Base-by-base conservation (phyloP, 1,140 invertebrate species). In the Apis laboriosa region DNA sequence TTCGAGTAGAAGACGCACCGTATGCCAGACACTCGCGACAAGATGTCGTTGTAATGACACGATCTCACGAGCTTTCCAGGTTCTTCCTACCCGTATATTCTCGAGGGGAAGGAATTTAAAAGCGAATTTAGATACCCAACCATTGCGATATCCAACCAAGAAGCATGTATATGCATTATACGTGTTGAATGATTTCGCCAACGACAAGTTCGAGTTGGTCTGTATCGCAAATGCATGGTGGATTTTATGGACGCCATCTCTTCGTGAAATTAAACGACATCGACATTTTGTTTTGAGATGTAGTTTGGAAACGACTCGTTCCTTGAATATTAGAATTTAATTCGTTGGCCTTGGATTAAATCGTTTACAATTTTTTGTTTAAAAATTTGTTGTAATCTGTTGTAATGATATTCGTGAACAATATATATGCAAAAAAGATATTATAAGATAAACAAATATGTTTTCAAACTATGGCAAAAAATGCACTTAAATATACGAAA, bases 61-160 rank as follows among this genome's bases (percentile, higher is more conserved):
- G 9, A 34, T 49, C 76, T 24, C 56, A 24, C 24, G 28, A 24
- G 56, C 24, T 43, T 53, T 73, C 63, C 77, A 24, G 13, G 63
- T 79, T 24, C n/a, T 55, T 17, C 53, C 61, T 53, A 34, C 17
- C 17, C 58, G 68, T 58, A 80, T 80, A 80, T 80, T 63, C 58
- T 34, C 13, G 34, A 73, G 43, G 13, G 11, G 55, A 24, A 61
- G 66, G 53, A 78, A 58, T 49, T 58, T 70, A n/a, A 34, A 49
- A 49, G 24, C 15, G 21, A 34, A 43, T 43, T 43, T 3, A 34
- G 21, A 58, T 58, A 70, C 58, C 58, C 17, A 51, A 43, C 58
- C 4, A 43, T 7, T 11, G 34, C 9, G 11, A 5, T 15, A 4
- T 49, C 9, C 15, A 21, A 4, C 8, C 9, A 60, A 21, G 9